Base-by-base conservation (phyloP, 1,140 invertebrate genomes). In the Drosophila nikananu region DNA sequence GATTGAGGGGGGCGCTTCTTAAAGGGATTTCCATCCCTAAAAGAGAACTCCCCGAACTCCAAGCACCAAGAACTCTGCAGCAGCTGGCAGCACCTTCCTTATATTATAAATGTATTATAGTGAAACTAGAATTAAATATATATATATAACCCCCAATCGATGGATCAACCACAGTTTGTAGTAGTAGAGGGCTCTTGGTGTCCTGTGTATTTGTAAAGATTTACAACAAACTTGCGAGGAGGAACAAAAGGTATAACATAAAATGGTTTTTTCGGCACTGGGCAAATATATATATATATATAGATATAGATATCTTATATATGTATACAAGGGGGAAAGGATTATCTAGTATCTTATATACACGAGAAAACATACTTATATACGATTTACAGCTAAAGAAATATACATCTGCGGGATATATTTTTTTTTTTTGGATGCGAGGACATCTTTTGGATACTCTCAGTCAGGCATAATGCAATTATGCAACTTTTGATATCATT, bases 71-170 rank as follows among this genome's bases (percentile, higher is more conserved):
- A n/a, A 32, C 57, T 63, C 58, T 32, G 21, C 39, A 35, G 62
- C 61, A 67, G 75, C 77, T 79, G 52, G 77, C 73, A 74, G 58
- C 58, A 80, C 65, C 81, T 81, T 81, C 80, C 80, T 81, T 81
- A 81, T 72, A 57, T 57, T 46, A 46, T 57, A 51, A 60, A 70
- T 66, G 65, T 81, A 81, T 70, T 60, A 61, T 65, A 71, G 52
- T 44, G 35, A 64, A 74, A 19, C 27, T 49, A 57, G 27, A 44
- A 17, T 37, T 55, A 49, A 60, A 55, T 39, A 37, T 37, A 55
- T 19, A 32, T 32, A 23, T 23, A 23, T 23, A 3, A 6, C 42
- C 25, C 27, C 42, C 25, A 44, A 12, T 17, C 19, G 25, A 39
- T 57, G n/a, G 63, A 66, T 46, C 60, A 17, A 5, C 49, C 39